A percentile compares a stretch with the other conserved stretches of the same genome.
phyloP scores from a whole-genome alignment of 2,888 invertebrate species.

The Meandrusa payeni region DNA sequence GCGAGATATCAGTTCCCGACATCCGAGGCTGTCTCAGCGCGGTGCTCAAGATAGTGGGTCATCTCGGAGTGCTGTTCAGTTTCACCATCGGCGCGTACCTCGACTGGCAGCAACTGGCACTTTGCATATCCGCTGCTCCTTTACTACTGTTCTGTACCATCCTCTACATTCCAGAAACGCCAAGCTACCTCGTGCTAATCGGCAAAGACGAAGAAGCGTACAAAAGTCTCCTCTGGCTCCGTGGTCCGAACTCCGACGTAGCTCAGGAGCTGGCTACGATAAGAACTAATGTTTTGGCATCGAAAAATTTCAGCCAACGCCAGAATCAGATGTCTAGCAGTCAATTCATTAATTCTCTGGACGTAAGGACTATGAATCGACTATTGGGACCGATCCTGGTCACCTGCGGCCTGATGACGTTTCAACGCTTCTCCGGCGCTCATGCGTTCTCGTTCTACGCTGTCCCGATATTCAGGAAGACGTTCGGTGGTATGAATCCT shows the following conservation, averaged over 20 bases:
- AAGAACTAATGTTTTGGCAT: constrained; percentile 83
- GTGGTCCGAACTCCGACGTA: constrained; percentile 91
- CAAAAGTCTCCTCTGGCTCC: constrained; percentile 88
- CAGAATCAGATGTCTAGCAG: constrained; percentile 69
- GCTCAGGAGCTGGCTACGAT: constrained; percentile 87
- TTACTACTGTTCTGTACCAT: constrained; percentile 88
- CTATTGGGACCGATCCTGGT: constrained; percentile 88
- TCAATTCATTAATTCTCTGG: constrained; percentile 63
- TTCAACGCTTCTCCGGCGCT: constrained; percentile 91
- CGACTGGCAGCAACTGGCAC: constrained; percentile 92
- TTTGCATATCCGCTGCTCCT: constrained; percentile 89
- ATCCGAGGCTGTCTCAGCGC: constrained; percentile 93
- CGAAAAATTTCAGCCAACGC: constrained; percentile 72
- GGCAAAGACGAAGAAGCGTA: constrained; percentile 85
- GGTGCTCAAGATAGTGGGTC: constrained; percentile 91
- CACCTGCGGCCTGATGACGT: constrained; percentile 93
- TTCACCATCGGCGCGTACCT: constrained; percentile 91
- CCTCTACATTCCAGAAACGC: constrained; percentile 93
- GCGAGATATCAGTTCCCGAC: constrained; percentile 93
- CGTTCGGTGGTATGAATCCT: constrained; percentile 90
- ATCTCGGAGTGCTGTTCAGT: constrained; percentile 91
- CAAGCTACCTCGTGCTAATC: constrained; percentile 89
- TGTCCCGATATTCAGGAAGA: constrained; percentile 92
- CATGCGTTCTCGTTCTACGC: constrained; percentile 93
- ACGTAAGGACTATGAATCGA: constrained; percentile 69